Percentiles rank a stretch among this genome's conserved stretches.
These are phyloP conservation scores for Varecia variegata DNA, from an alignment of 2,797 vertebrate genomes.

Conservation along the genomic window DNA sequence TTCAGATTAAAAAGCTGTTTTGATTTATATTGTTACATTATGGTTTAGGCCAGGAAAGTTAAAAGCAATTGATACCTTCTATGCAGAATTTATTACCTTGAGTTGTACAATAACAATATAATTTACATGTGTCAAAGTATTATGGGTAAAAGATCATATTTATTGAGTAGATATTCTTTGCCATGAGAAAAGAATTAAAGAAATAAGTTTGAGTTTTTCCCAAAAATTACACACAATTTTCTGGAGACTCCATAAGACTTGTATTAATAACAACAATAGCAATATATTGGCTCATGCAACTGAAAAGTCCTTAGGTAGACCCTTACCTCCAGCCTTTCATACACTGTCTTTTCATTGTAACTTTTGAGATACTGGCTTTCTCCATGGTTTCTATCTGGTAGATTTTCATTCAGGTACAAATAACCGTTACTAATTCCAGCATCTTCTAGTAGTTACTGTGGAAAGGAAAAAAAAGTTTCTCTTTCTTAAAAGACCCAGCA, in stretches of 20 bases:
- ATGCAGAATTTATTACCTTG: background rate
- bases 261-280: background rate
- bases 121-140: background rate
- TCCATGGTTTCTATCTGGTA: background rate
- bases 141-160: background rate
- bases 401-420: conserved; percentile 13
- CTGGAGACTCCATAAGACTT: background rate
- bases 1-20: conserved; percentile 22
- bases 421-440: background rate
- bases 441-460: background rate
- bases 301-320: background rate
- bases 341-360: background rate
- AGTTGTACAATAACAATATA: background rate
- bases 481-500: background rate
- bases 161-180: background rate
- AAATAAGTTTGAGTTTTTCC: background rate
- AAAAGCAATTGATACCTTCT: background rate
- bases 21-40: conserved; percentile 16
- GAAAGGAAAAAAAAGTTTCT: background rate
- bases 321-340: background rate
- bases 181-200: conserved; percentile 24
- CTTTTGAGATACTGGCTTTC: background rate
- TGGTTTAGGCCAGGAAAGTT: background rate
- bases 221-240: background rate
- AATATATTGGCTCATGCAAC: background rate